Percentiles rank a stretch among this genome's conserved stretches.
These are phyloP conservation scores for Tauraco erythrolophus DNA, from an alignment of 2,113 vertebrate genomes.

Conservation along the genomic window DNA sequence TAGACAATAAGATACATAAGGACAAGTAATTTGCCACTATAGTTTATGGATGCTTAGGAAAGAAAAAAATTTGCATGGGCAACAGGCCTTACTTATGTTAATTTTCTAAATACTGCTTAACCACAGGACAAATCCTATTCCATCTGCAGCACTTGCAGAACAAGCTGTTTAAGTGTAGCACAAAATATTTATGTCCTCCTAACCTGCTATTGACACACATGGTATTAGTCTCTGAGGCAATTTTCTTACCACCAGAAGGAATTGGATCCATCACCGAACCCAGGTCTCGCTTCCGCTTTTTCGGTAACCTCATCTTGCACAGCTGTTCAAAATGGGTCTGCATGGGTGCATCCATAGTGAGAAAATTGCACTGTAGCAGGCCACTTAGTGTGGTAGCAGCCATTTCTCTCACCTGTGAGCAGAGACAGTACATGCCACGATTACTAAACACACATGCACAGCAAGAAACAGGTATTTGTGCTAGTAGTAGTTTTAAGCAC, in stretches of 20 bases:
- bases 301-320: conserved; percentile 92
- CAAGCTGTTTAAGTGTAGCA: neutral
- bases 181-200: neutral
- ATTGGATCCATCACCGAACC: conserved; percentile 86
- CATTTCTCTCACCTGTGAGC: conserved; percentile 92
- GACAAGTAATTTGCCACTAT: neutral
- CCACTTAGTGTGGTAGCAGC: conserved; percentile 95
- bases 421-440: neutral
- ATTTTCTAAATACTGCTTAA: neutral
- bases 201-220: neutral
- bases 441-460: neutral
- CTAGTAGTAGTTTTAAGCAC: neutral
- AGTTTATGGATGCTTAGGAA: neutral
- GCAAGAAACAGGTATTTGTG: neutral
- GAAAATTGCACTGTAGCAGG: conserved; percentile 94
- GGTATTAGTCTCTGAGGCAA: neutral
- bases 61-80: neutral
- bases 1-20: neutral
- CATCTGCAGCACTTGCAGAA: neutral
- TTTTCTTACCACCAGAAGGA: conserved; percentile 87
- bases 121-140: neutral
- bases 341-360: conserved; percentile 90
- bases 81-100: neutral
- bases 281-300: conserved; percentile 89
- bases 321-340: conserved; percentile 94